A percentile compares a stretch with the other conserved stretches of the same genome.
phyloP scores from a whole-genome alignment of 2,797 vertebrate species.

The Hoplostethus mediterraneus region DNA sequence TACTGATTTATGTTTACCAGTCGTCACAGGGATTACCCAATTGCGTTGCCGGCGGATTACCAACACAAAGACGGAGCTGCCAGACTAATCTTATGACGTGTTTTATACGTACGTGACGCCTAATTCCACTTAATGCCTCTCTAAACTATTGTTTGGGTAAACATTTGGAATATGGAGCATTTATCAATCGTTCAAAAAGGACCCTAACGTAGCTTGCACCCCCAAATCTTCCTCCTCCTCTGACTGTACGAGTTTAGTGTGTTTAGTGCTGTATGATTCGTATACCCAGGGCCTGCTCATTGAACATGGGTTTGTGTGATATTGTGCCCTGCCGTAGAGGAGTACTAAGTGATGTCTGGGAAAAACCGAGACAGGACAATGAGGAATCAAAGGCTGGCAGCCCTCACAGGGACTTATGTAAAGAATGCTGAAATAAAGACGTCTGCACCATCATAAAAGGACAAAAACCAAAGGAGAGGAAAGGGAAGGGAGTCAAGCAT shows the following conservation, averaged over 20 bases:
- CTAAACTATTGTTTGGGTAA: background rate
- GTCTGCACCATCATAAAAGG: slow-evolving; percentile 21
- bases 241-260: background rate
- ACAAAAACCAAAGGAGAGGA: slow-evolving; percentile 28
- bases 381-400: slow-evolving; percentile 9
- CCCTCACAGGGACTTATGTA: slow-evolving; percentile 27
- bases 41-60: slow-evolving; percentile 35
- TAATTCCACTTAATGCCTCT: slow-evolving; percentile 18
- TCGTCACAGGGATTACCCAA: slow-evolving; percentile 35
- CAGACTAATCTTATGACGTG: slow-evolving; percentile 16
- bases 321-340: slow-evolving; percentile 7
- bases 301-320: slow-evolving; percentile 8
- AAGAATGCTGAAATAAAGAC: slow-evolving; percentile 33
- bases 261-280: background rate
- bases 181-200: background rate
- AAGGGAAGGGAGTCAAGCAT: slow-evolving; percentile 14
- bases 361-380: slow-evolving; percentile 19
- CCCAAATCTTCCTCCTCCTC: background rate
- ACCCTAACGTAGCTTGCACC: background rate
- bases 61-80: slow-evolving; percentile 37
- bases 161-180: background rate
- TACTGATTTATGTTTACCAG: slow-evolving; percentile 49
- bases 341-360: slow-evolving; percentile 11
- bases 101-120: slow-evolving; percentile 1
- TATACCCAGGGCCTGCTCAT: background rate